Evolutionary conservation across 1,140 invertebrate species (phyloP).

Genomic region (Archivesica marissinica): DNA sequence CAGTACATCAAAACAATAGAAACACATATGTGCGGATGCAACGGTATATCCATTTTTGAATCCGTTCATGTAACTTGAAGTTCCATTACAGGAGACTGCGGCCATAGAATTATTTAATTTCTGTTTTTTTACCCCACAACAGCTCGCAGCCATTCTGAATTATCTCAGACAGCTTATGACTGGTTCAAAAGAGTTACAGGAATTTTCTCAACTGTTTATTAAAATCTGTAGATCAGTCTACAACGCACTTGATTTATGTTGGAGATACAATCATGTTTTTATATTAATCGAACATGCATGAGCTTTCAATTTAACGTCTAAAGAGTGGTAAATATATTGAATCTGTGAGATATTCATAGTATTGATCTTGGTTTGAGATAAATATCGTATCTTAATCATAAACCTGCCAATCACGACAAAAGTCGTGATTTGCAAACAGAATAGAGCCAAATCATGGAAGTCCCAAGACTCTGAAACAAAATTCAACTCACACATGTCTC

Average conservation of each 20-base stretch:
- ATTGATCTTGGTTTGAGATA: too few relatives aligned
- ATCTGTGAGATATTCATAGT: too few relatives aligned
- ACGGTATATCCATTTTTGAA: slow-evolving; percentile 86
- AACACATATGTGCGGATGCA: slow-evolving; percentile 97
- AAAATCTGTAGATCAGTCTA: neutral
- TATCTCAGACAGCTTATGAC: slow-evolving; percentile 26
- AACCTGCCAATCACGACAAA: too few relatives aligned
- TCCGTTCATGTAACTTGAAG: slow-evolving; percentile 86
- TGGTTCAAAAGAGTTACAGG: neutral
- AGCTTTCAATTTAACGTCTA: too few relatives aligned
- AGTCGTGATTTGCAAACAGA: too few relatives aligned
- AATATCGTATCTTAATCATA: too few relatives aligned
- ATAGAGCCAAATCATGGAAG: too few relatives aligned
- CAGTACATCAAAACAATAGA: slow-evolving; percentile 99
- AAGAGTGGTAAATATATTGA: too few relatives aligned
- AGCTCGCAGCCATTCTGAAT: slow-evolving; percentile 91
- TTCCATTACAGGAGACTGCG: slow-evolving; percentile 84
- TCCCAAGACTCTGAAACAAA: slow-evolving; percentile 43
- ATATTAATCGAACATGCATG: too few relatives aligned
- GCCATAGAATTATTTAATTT: slow-evolving; percentile 90
- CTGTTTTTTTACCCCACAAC: slow-evolving; percentile 95
- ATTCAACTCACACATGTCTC: neutral
- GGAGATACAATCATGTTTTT: too few relatives aligned
- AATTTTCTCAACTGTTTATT: neutral
- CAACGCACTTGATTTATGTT: neutral